These are phyloP conservation scores for Notechis scutatus DNA, from an alignment of 2,113 vertebrate genomes.

Conservation along the genomic window DNA sequence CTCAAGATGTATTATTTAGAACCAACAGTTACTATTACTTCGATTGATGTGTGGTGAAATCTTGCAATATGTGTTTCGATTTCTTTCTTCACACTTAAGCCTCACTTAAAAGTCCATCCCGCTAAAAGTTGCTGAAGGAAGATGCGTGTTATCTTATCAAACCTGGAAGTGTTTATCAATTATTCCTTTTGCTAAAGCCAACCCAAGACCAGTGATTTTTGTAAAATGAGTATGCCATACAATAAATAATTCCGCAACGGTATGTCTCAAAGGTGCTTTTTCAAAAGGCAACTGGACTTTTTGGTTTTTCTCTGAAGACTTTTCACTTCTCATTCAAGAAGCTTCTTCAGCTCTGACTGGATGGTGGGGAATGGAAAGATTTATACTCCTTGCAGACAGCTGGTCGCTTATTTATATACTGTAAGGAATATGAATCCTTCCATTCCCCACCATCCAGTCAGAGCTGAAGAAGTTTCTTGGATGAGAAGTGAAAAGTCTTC, in stretches of 20 bases:
- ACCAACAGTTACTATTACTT: background rate
- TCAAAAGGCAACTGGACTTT: too few relatives aligned
- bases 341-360: too few relatives aligned
- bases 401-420: too few relatives aligned
- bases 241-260: constrained; percentile 72
- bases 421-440: too few relatives aligned
- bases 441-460: too few relatives aligned
- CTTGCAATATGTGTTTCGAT: background rate
- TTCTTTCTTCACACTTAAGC: accelerated
- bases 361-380: too few relatives aligned
- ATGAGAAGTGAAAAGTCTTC: too few relatives aligned
- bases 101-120: background rate
- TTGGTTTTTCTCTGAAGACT: too few relatives aligned
- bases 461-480: too few relatives aligned
- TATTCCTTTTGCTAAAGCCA: constrained; percentile 63
- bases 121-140: background rate
- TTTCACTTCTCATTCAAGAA: too few relatives aligned
- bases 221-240: constrained; percentile 65
- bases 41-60: background rate
- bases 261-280: constrained; percentile 35
- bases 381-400: too few relatives aligned
- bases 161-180: constrained; percentile 48
- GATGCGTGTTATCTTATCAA: constrained; percentile 52
- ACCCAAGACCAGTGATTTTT: constrained; percentile 67
- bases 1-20: background rate